A percentile compares a stretch with the other conserved stretches of the same genome.
Conservation (phyloP, 1,140 invertebrate genomes). For the Zaprionus taronus region DNA sequence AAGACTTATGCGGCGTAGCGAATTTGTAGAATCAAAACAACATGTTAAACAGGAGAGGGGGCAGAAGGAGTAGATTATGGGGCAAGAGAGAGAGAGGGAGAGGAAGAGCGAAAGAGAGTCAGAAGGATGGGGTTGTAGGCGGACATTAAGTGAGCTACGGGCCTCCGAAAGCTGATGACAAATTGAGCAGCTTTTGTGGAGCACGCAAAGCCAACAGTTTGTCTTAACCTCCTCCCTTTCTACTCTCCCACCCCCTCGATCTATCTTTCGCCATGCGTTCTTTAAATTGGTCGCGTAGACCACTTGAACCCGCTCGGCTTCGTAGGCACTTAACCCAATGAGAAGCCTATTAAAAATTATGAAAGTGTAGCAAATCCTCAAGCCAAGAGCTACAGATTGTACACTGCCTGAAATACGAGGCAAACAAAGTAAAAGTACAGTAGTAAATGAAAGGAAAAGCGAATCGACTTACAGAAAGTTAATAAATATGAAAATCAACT, state of each 20-base stretch:
- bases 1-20: constrained; percentile 71
- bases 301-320: constrained; percentile 62
- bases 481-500: not conserved
- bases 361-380: constrained; percentile 42
- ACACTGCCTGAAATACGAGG: not conserved
- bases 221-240: constrained; percentile 14
- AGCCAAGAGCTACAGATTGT: constrained; percentile 5
- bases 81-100: not conserved
- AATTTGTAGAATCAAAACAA: constrained; percentile 51
- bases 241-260: not conserved
- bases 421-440: constrained; percentile 16
- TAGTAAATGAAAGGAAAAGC: not conserved
- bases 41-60: not conserved
- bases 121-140: constrained; percentile 3
- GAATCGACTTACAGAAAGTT: not conserved
- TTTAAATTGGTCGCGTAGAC: constrained; percentile 74
- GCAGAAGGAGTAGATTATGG: not conserved
- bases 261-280: not conserved
- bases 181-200: constrained; percentile 53
- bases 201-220: constrained; percentile 40
- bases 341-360: constrained; percentile 43
- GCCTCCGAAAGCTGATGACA: constrained; percentile 70
- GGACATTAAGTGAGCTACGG: constrained; percentile 63
- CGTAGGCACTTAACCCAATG: constrained; percentile 53
- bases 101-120: not conserved